phyloP scores from a whole-genome alignment of 1,140 invertebrate genomes.

The Coelopa frigida region DNA sequence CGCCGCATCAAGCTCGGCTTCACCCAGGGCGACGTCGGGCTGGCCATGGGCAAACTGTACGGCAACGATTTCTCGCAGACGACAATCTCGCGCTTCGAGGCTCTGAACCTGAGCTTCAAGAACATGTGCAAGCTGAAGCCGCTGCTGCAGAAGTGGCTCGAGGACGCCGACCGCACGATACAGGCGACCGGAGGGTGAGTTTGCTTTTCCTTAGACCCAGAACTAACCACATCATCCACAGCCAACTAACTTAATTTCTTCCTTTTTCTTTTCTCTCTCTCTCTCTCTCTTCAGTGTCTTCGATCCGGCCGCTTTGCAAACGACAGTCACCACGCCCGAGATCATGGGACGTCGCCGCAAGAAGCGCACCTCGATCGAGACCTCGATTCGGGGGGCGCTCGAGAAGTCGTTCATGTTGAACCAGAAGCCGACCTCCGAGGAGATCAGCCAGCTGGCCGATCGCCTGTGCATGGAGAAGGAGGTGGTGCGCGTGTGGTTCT shows the following conservation, averaged over 20 bases:
- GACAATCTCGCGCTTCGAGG: slow-evolving; percentile 97
- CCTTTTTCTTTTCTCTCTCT: too few relatives aligned
- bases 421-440: slow-evolving; percentile 94
- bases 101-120: slow-evolving; percentile 96
- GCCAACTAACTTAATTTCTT: too few relatives aligned
- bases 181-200: slow-evolving; percentile 57
- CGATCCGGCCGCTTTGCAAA: slow-evolving; percentile 62
- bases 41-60: slow-evolving; percentile 97
- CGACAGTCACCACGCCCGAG: slow-evolving; percentile 73
- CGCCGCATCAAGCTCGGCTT: slow-evolving; percentile 92
- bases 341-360: slow-evolving; percentile 87
- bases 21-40: slow-evolving; percentile 96
- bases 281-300: slow-evolving; percentile 28
- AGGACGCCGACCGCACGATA: slow-evolving; percentile 88
- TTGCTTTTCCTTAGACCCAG: background rate
- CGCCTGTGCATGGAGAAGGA: slow-evolving; percentile 95
- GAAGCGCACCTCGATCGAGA: slow-evolving; percentile 96
- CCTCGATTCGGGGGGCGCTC: slow-evolving; percentile 81
- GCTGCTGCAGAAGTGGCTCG: slow-evolving; percentile 93
- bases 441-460: slow-evolving; percentile 87
- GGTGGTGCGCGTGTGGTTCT: slow-evolving; percentile 95
- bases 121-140: slow-evolving; percentile 99
- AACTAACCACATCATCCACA: background rate
- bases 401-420: slow-evolving; percentile 93
- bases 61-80: slow-evolving; percentile 99